Base-by-base conservation (phyloP, 2,797 vertebrate species). In the Paratrypauchen microcephalus region DNA sequence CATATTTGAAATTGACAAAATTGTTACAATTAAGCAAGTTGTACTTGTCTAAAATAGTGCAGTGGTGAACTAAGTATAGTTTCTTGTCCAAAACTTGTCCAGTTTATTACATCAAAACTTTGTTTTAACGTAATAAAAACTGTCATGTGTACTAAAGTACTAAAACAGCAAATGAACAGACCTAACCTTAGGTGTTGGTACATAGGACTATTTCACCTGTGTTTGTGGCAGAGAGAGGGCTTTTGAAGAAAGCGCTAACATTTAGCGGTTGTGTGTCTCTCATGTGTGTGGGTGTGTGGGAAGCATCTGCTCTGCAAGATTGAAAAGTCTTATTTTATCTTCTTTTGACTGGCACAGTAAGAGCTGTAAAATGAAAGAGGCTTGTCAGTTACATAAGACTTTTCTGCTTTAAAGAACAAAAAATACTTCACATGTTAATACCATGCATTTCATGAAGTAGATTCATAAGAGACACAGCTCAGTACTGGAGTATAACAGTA, bases 151-250 rank as follows among this genome's bases (percentile, higher is more conserved):
- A 5, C 30, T 32, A 6, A 36, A 30, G 9, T 8, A n/a, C 7
- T 9, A 36, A 36, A 36, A 1, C 12, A 13, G 39, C 12, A 41
- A 41, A 41, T 41, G 12, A 41, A 41, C 39, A 41, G 2, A 13
- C 12, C 0, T 41, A 41, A 12, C 12, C 39, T 13, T 41, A 12
- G 12, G 12, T 41, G 39, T 41, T 1, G 39, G 39, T 23, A 23
- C 63, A 65, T 64, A 69, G 59, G 59, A 32, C 26, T 63, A 24
- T 21, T 26, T 75, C 66, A 67, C 75, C 73, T 63, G 65, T 71
- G 64, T 45, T 75, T 75, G 78, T 26, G 70, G 69, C 63, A 70
- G 70, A 68, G 70, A 69, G 74, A 77, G 77, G 79, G 65, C 71
- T 72, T 73, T 81, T 45, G 39, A 41, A 41, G 12, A 41, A 0